Conservation (phyloP, 2,888 invertebrate genomes). For the Synanthedon formicaeformis region DNA sequence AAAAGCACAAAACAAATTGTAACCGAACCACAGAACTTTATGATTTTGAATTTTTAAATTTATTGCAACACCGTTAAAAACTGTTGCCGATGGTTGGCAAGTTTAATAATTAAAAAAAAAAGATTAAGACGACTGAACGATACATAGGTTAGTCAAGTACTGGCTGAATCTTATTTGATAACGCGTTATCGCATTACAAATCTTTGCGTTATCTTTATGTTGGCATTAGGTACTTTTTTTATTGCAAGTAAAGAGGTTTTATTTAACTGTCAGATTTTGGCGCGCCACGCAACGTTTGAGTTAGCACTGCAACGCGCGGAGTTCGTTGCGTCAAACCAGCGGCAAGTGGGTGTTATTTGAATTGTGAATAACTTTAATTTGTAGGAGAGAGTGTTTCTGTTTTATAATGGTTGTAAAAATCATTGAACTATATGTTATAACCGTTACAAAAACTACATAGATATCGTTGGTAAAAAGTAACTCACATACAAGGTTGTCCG, state of each 20-base stretch:
- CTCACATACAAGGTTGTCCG: too few species aligned
- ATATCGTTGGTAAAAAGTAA: too few species aligned
- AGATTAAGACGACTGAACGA: background rate
- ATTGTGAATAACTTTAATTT: constrained; percentile 4
- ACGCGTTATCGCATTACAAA: background rate
- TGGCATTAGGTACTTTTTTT: background rate
- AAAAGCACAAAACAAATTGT: background rate
- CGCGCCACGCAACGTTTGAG: background rate
- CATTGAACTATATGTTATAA: too few species aligned
- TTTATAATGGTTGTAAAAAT: too few species aligned
- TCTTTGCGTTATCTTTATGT: background rate
- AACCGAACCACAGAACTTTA: background rate
- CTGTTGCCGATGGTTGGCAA: background rate
- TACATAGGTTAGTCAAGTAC: background rate
- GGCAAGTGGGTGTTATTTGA: constrained; percentile 4
- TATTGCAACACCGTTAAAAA: background rate
- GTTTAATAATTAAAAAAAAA: background rate
- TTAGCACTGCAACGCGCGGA: background rate
- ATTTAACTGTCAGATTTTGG: background rate
- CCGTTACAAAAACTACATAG: too few species aligned
- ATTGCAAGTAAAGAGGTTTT: background rate
- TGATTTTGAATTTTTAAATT: background rate
- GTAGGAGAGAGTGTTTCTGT: too few species aligned
- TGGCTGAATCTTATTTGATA: background rate
- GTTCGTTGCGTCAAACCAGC: constrained; percentile 6